Conservation (phyloP, 2,888 invertebrate species). For the Sericinus montela region DNA sequence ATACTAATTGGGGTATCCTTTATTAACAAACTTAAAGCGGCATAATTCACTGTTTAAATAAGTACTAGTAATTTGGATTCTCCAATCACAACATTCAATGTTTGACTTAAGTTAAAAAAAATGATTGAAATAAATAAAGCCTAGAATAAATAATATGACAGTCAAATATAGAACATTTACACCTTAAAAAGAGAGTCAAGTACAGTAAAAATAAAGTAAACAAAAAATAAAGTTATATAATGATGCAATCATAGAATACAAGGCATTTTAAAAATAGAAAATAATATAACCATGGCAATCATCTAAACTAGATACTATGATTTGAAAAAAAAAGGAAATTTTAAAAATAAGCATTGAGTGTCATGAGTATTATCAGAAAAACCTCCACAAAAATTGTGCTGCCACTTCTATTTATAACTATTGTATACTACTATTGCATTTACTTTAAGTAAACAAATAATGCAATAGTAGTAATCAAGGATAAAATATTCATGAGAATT, state of each 20-base stretch:
- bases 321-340: too few relatives aligned
- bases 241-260: background rate
- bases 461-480: too few relatives aligned
- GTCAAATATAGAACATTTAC: conserved; percentile 14
- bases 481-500: too few relatives aligned
- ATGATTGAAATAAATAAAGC: conserved; percentile 19
- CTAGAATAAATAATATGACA: conserved; percentile 13
- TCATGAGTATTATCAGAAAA: background rate
- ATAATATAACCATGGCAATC: background rate
- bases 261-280: background rate
- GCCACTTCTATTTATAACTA: too few relatives aligned
- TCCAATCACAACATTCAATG: conserved; percentile 17
- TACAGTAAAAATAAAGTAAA: background rate
- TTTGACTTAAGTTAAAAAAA: conserved; percentile 9
- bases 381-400: too few relatives aligned
- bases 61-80: conserved; percentile 25
- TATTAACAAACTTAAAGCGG: background rate
- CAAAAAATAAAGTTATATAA: background rate
- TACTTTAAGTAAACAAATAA: too few relatives aligned
- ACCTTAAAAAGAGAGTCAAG: conserved; percentile 10
- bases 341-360: background rate
- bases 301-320: background rate
- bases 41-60: conserved; percentile 17
- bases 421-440: too few relatives aligned
- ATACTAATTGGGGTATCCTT: background rate